These are phyloP conservation scores for Masnerella sp. DNA, from an alignment of 2,888 invertebrate genomes.

Conservation along the genomic window DNA sequence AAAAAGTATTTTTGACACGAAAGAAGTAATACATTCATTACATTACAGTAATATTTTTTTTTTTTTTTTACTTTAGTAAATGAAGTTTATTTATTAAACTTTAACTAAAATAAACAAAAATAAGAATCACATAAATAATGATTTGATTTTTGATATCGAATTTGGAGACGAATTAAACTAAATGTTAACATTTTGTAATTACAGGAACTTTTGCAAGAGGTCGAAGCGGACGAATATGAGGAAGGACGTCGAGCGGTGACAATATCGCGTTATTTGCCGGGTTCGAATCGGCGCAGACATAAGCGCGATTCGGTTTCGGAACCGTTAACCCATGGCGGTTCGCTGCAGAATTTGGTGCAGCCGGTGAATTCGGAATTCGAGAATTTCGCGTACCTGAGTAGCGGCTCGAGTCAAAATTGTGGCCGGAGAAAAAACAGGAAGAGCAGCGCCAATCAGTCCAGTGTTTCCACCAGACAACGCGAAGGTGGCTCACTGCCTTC, in stretches of 20 bases:
- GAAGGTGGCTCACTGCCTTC: constrained; percentile 83
- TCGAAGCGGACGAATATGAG: constrained; percentile 85
- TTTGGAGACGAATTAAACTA: too few relatives aligned
- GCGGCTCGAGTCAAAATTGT: constrained; percentile 73
- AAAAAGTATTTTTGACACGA: too few relatives aligned
- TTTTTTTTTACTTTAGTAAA: constrained; percentile 1
- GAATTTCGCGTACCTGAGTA: constrained; percentile 72
- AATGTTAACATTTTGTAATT: too few relatives aligned
- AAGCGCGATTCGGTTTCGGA: constrained; percentile 79
- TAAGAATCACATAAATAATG: too few relatives aligned
- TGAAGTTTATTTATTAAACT: too few relatives aligned
- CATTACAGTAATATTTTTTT: constrained; percentile 2
- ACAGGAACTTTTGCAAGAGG: constrained; percentile 87
- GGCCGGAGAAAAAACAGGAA: constrained; percentile 73
- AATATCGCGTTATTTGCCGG: constrained; percentile 73
- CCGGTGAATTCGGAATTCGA: constrained; percentile 76
- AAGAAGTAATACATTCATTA: too few relatives aligned
- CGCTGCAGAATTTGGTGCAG: constrained; percentile 80
- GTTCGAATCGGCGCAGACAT: constrained; percentile 75
- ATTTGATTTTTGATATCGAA: too few relatives aligned
- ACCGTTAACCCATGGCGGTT: constrained; percentile 80
- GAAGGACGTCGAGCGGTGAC: constrained; percentile 76
- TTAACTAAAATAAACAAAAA: not conserved
- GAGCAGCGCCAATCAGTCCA: constrained; percentile 70
- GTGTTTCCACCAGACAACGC: constrained; percentile 80